phyloP scores from a whole-genome alignment of 2,888 invertebrate species.

The Megalurothrips usitatus region DNA sequence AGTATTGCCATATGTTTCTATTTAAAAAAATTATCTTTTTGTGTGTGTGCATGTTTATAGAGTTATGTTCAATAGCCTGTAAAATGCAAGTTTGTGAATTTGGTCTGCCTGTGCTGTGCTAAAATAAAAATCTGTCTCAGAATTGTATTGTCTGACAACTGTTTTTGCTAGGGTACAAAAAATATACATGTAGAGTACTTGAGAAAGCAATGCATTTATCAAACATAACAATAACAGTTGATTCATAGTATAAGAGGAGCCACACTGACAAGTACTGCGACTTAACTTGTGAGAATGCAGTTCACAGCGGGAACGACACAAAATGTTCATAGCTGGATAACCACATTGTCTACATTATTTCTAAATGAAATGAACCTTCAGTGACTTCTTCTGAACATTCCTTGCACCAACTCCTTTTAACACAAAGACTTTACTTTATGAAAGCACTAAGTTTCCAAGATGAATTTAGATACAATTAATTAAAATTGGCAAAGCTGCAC shows the following conservation, averaged over 20 bases:
- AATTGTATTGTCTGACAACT: neutral
- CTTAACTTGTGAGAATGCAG: neutral
- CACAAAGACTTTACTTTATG: no score
- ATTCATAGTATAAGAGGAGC: neutral
- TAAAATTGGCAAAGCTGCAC: neutral
- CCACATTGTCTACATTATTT: neutral
- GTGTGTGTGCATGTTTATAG: no score
- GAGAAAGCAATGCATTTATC: constrained; percentile 12
- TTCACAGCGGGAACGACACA: neutral
- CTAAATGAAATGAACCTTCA: neutral
- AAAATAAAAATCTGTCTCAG: neutral
- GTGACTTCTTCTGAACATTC: neutral
- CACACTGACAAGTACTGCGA: neutral
- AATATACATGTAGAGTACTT: neutral
- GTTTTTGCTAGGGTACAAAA: neutral
- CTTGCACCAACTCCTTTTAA: no score
- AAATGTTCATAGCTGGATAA: neutral
- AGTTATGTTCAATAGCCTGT: no score
- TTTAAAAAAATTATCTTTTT: neutral
- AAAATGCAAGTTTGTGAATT: no score
- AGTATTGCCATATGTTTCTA: neutral
- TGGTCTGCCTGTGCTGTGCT: neutral
- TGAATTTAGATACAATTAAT: no score
- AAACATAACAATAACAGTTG: constrained; percentile 12
- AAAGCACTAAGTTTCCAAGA: no score